Conservation (phyloP, 2,888 invertebrate species). For the Eutolmus rufibarbis region DNA sequence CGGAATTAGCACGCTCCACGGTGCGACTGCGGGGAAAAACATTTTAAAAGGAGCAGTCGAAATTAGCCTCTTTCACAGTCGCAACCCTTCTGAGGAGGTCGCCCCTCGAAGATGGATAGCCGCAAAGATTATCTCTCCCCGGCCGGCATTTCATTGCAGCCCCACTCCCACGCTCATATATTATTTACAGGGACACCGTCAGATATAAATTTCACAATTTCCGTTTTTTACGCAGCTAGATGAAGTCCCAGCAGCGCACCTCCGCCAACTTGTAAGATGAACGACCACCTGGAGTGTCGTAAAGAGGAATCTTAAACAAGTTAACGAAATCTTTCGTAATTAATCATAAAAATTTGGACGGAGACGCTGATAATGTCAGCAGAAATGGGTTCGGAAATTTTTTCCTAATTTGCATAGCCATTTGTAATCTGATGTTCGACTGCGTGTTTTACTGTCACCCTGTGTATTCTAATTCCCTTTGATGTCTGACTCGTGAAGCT, state of each 20-base stretch:
- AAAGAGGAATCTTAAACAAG: conserved; percentile 46
- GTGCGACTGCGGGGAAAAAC: background rate
- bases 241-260: background rate
- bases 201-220: conserved; percentile 38
- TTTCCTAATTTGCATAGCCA: conserved; percentile 52
- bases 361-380: conserved; percentile 50
- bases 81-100: conserved; percentile 2
- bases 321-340: conserved; percentile 47
- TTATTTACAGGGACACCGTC: conserved; percentile 5
- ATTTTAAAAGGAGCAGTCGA: background rate
- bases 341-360: conserved; percentile 45
- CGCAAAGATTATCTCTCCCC: conserved; percentile 21
- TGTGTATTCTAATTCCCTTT: conserved; percentile 48
- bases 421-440: conserved; percentile 46
- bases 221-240: conserved; percentile 21
- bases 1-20: background rate
- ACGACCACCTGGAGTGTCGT: conserved; percentile 47
- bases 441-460: conserved; percentile 47
- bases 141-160: background rate
- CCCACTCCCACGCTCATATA: background rate
- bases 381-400: conserved; percentile 51
- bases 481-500: conserved; percentile 36
- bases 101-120: conserved; percentile 20
- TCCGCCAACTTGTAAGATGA: conserved; percentile 42
- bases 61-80: background rate